These are phyloP conservation scores for Thera britannica DNA, from an alignment of 2,888 invertebrate species.

Conservation along the genomic window DNA sequence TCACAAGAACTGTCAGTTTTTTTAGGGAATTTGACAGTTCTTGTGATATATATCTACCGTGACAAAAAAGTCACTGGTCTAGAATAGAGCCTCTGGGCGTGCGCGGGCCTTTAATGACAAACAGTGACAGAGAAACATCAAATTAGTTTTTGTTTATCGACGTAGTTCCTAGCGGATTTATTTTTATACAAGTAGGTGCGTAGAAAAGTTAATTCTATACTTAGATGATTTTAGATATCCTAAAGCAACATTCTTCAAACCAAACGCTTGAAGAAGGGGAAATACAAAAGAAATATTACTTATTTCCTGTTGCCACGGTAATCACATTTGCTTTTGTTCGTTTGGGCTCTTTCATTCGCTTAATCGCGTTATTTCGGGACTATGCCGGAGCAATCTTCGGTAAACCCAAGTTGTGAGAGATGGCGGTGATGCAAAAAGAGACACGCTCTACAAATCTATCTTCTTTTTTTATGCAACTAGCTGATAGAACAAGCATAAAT, in stretches of 20 bases:
- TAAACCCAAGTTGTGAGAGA: conserved; percentile 27
- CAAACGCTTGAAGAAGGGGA: conserved; percentile 9
- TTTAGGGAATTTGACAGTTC: no score
- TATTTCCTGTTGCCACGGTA: conserved; percentile 80
- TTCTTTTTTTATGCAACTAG: no score
- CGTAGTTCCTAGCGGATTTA: neutral
- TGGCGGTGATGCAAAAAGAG: conserved; percentile 34
- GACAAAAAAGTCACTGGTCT: no score
- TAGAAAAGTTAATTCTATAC: no score
- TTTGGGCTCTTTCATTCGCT: conserved; percentile 81
- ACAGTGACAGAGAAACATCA: no score
- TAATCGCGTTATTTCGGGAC: conserved; percentile 83
- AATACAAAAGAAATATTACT: conserved; percentile 77
- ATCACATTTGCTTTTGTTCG: conserved; percentile 83
- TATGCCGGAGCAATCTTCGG: conserved; percentile 65
- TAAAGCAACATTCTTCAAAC: neutral
- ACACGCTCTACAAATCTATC: no score
- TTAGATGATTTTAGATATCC: neutral
- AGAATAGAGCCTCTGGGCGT: no score
- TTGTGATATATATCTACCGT: no score
- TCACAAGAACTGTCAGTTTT: no score
- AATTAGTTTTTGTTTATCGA: neutral
- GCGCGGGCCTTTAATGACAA: no score
- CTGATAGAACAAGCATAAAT: no score
- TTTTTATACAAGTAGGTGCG: no score